Percentiles rank a stretch among this genome's conserved stretches.
phyloP scores from a whole-genome alignment of 2,797 vertebrate species.

The Loriculus beryllinus region DNA sequence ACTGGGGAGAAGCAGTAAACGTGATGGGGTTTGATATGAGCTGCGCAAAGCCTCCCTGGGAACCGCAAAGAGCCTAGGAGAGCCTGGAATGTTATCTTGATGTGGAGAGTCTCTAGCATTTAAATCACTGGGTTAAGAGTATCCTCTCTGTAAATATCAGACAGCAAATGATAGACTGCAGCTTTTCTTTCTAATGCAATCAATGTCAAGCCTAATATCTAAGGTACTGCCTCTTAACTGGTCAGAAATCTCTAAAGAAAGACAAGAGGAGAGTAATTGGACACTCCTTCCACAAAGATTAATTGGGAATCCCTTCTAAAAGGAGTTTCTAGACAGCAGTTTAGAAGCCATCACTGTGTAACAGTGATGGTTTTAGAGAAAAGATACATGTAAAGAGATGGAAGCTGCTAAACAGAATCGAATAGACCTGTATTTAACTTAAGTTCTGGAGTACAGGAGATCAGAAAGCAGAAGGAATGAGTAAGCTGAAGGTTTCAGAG shows the following conservation, averaged over 20 bases:
- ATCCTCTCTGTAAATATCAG: constrained; percentile 25
- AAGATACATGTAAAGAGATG: neutral
- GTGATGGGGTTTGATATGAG: neutral
- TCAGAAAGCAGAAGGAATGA: neutral
- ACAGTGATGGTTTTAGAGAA: neutral
- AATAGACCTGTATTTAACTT: neutral
- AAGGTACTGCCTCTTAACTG: neutral
- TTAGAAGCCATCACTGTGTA: neutral
- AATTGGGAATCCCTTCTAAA: constrained; percentile 4
- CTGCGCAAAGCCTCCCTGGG: neutral
- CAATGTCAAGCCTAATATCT: neutral
- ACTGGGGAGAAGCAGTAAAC: neutral
- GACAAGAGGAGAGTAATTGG: neutral
- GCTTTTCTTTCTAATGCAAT: neutral
- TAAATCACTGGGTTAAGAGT: neutral
- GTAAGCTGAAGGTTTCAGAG: neutral
- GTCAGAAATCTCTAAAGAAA: constrained; percentile 19
- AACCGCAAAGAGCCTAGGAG: neutral
- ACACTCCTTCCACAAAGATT: neutral
- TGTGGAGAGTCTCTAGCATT: neutral
- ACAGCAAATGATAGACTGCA: neutral
- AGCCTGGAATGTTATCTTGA: neutral
- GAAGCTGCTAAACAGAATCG: neutral
- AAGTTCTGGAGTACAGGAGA: neutral
- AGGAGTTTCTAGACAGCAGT: neutral